phyloP scores from a whole-genome alignment of 2,113 vertebrate genomes.

The Dendrocopos noguchii region DNA sequence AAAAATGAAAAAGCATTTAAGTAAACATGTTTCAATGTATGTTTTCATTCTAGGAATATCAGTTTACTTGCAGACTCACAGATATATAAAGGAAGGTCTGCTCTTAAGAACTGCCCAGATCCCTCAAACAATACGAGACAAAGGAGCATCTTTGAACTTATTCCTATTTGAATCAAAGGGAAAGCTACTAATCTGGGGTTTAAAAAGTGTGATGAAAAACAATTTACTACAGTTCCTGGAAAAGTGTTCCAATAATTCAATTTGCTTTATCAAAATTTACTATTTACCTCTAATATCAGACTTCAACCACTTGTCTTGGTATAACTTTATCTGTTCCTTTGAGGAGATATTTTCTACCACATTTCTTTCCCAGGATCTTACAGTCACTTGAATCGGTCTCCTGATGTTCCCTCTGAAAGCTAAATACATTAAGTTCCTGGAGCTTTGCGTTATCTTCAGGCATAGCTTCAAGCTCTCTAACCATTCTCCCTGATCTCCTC shows the following conservation, averaged over 20 bases:
- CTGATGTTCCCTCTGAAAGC: slow-evolving; percentile 29
- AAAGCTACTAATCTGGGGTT: neutral
- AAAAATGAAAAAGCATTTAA: slow-evolving; percentile 11
- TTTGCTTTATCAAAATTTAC: neutral
- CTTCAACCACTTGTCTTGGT: neutral
- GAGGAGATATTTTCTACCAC: neutral
- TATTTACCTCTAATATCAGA: neutral
- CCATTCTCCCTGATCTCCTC: slow-evolving; percentile 10
- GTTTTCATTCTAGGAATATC: neutral
- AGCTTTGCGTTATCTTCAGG: slow-evolving; percentile 25
- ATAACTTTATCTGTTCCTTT: neutral
- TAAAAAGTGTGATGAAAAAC: neutral
- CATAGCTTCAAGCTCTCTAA: slow-evolving; percentile 15
- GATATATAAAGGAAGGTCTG: neutral
- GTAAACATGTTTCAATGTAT: neutral
- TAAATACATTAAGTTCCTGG: slow-evolving; percentile 33
- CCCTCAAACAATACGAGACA: neutral
- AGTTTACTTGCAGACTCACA: neutral
- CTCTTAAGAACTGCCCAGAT: neutral
- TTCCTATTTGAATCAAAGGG: neutral
- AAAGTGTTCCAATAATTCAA: neutral
- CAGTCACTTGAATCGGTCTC: neutral
- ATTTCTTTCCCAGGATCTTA: neutral
- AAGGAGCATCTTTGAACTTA: neutral
- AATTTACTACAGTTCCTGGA: neutral